Conservation (phyloP, 1,140 invertebrate genomes). For the Ladona fulva region DNA sequence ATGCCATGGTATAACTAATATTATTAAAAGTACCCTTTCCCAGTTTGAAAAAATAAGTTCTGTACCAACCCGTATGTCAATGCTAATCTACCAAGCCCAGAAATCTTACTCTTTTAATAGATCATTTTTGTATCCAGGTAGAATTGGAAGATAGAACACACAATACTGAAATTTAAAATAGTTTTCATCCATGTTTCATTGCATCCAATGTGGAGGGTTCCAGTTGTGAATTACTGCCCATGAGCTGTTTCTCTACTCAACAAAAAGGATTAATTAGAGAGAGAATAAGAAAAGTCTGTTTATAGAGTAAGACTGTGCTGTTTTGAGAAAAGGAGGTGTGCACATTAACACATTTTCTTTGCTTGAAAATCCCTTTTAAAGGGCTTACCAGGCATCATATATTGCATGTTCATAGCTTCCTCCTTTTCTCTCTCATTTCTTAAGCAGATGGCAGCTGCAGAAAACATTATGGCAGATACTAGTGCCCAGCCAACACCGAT, state of each 20-base stretch:
- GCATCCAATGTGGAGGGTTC: too few species aligned
- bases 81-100: not conserved
- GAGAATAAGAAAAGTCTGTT: not conserved
- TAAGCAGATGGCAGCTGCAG: slow-evolving; percentile 84
- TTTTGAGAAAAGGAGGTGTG: slow-evolving; percentile 4
- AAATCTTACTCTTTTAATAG: not conserved
- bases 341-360: not conserved
- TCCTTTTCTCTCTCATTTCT: slow-evolving; percentile 84
- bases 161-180: too few species aligned
- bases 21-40: too few species aligned
- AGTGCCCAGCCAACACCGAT: slow-evolving; percentile 83
- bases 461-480: slow-evolving; percentile 81
- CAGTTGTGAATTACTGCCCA: not conserved
- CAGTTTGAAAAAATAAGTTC: too few species aligned
- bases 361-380: slow-evolving; percentile 31
- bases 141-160: too few species aligned
- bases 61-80: too few species aligned
- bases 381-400: slow-evolving; percentile 87
- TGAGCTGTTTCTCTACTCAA: not conserved
- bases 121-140: not conserved
- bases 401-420: slow-evolving; percentile 93
- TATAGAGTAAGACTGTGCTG: slow-evolving; percentile 3
- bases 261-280: not conserved
- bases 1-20: too few species aligned
- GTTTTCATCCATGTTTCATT: too few species aligned